phyloP scores from a whole-genome alignment of 2,113 vertebrate genomes.

The Procavia capensis region DNA sequence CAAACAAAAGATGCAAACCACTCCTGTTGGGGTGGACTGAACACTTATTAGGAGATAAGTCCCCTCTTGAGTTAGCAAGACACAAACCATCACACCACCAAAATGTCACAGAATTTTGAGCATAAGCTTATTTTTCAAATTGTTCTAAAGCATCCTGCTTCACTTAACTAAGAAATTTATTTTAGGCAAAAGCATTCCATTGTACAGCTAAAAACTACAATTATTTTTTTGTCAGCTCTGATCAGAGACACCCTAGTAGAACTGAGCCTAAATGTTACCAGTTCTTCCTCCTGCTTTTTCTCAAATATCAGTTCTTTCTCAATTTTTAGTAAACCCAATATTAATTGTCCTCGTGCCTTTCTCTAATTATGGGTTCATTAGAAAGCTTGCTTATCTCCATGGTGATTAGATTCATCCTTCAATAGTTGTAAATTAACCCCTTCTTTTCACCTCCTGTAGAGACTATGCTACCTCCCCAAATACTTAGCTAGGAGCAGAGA shows the following conservation, averaged over 20 bases:
- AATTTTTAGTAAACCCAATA: conserved; percentile 49
- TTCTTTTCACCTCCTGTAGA: not conserved
- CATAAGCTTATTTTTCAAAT: conserved; percentile 23
- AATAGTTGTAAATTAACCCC: conserved; percentile 57
- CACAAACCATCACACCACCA: not conserved
- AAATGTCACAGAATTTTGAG: not conserved
- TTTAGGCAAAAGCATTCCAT: conserved; percentile 31
- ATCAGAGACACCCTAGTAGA: conserved; percentile 20
- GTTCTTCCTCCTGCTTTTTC: conserved; percentile 49
- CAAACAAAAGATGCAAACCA: not conserved
- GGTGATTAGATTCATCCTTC: conserved; percentile 36
- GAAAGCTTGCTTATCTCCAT: conserved; percentile 55
- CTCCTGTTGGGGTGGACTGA: not conserved
- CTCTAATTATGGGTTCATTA: conserved; percentile 60
- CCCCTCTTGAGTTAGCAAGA: not conserved
- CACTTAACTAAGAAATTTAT: conserved; percentile 48
- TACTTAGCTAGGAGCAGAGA: not conserved
- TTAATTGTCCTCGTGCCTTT: conserved; percentile 49
- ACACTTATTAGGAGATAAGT: not conserved
- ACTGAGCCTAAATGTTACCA: conserved; percentile 24
- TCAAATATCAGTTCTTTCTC: conserved; percentile 49
- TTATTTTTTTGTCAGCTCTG: conserved; percentile 6
- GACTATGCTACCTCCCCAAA: not conserved
- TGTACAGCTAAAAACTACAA: conserved; percentile 15
- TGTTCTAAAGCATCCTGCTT: conserved; percentile 44